Evolutionary conservation across 2,113 vertebrate species (phyloP).

Genomic region (Hymenochirus boettgeri): DNA sequence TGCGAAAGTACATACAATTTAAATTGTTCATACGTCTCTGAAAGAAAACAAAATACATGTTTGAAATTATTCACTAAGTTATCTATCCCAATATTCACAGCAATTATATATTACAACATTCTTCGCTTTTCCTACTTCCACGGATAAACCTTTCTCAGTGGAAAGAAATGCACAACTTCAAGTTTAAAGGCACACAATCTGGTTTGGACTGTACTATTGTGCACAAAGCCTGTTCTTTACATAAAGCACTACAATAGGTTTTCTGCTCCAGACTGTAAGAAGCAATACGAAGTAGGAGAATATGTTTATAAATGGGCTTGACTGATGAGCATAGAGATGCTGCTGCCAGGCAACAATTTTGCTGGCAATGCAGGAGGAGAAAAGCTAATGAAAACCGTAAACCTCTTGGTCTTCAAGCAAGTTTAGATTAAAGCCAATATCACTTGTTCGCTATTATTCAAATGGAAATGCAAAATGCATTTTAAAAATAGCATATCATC

Average conservation of each 20-base stretch:
- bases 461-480: slow-evolving; percentile 12
- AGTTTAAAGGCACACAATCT: not conserved
- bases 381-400: slow-evolving; percentile 22
- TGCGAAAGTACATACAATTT: not conserved
- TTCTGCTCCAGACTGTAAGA: slow-evolving; percentile 7
- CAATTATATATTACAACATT: too few relatives aligned
- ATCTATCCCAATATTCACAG: too few relatives aligned
- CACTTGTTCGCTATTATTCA: slow-evolving; percentile 16
- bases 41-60: too few relatives aligned
- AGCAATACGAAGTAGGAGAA: slow-evolving; percentile 10
- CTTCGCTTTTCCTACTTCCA: too few relatives aligned
- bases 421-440: slow-evolving; percentile 23
- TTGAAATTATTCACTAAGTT: too few relatives aligned
- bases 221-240: not conserved
- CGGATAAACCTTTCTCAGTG: too few relatives aligned
- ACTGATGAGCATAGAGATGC: not conserved
- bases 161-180: too few relatives aligned
- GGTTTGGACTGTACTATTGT: not conserved
- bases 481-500: slow-evolving; percentile 26
- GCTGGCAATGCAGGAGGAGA: not conserved
- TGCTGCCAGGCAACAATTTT: slow-evolving; percentile 27
- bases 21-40: too few relatives aligned
- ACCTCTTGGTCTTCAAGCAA: slow-evolving; percentile 17
- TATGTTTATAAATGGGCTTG: slow-evolving; percentile 16
- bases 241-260: not conserved